These are phyloP conservation scores for Oryzias dopingdopingensis DNA, from an alignment of 2,797 vertebrate species.

Conservation along the genomic window DNA sequence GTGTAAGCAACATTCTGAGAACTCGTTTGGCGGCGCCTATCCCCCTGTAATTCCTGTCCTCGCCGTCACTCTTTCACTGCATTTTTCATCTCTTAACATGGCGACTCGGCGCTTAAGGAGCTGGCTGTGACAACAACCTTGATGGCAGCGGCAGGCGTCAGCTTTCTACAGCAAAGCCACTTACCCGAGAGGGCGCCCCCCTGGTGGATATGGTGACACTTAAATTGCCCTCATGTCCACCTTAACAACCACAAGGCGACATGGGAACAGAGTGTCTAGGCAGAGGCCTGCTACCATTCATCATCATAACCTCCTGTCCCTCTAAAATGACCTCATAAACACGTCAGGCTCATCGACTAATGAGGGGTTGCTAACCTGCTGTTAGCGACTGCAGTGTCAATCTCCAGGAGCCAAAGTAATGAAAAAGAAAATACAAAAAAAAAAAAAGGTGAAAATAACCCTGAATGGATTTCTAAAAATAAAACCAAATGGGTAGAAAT, in stretches of 20 bases:
- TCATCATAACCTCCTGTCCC: constrained; percentile 66
- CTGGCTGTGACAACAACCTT: constrained; percentile 74
- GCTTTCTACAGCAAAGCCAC: constrained; percentile 81
- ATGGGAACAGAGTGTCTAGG: constrained; percentile 57
- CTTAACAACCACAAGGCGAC: constrained; percentile 62
- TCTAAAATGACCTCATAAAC: constrained; percentile 69
- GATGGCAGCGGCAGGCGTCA: constrained; percentile 78
- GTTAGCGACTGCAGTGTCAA: constrained; percentile 57
- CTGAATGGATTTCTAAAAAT: constrained; percentile 6
- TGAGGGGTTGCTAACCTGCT: constrained; percentile 74
- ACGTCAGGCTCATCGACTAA: constrained; percentile 61
- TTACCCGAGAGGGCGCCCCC: constrained; percentile 76
- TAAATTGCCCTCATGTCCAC: constrained; percentile 76
- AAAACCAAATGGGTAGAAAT: constrained; percentile 5
- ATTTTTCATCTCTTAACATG: constrained; percentile 80
- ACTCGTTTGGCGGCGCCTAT: constrained; percentile 73
- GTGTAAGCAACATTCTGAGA: constrained; percentile 83
- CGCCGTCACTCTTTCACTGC: constrained; percentile 48
- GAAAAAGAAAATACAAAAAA: constrained; percentile 9
- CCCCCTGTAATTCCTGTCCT: constrained; percentile 69
- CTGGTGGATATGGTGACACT: constrained; percentile 69
- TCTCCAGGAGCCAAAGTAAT: constrained; percentile 37
- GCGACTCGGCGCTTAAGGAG: constrained; percentile 73
- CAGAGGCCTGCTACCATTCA: constrained; percentile 72
- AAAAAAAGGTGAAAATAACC: constrained; percentile 17